Percentiles rank a stretch among this genome's conserved stretches.
phyloP scores from a whole-genome alignment of 2,797 vertebrate species.

The Setipinna tenuifilis region DNA sequence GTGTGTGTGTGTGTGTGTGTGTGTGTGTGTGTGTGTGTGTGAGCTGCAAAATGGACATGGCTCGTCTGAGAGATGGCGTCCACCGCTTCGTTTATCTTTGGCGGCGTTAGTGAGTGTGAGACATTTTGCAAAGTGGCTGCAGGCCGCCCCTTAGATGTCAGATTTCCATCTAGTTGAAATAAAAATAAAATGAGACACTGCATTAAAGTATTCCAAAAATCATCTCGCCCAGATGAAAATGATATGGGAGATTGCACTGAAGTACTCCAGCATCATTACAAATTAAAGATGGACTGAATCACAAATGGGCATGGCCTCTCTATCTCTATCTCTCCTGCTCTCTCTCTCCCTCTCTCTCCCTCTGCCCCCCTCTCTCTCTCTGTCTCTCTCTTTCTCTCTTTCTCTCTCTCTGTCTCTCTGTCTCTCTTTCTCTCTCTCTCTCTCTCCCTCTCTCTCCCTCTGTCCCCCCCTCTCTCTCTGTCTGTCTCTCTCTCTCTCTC shows the following conservation, averaged over 20 bases:
- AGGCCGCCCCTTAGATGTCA: neutral
- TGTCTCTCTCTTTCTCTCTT: neutral
- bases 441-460: neutral
- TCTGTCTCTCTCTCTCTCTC: too few species aligned
- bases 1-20: too few species aligned
- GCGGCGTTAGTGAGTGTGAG: neutral
- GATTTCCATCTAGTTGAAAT: slow-evolving; percentile 16
- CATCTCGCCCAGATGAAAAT: neutral
- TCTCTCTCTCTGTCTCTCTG: too few species aligned
- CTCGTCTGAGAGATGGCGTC: neutral
- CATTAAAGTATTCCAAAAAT: slow-evolving; percentile 15
- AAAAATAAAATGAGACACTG: slow-evolving; percentile 24
- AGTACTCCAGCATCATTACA: slow-evolving; percentile 12
- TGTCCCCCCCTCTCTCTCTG: too few species aligned
- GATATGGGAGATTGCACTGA: slow-evolving; percentile 11
- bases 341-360: neutral
- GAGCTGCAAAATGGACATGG: too few species aligned
- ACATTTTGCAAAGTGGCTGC: neutral
- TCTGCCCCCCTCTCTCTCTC: neutral
- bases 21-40: too few species aligned
- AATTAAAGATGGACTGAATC: slow-evolving; percentile 19
- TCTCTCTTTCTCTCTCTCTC: neutral
- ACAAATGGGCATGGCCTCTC: slow-evolving; percentile 5
- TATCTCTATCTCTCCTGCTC: neutral
- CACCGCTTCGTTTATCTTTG: neutral